Base-by-base conservation (phyloP, 2,888 invertebrate genomes). In the Pseudeuparius sepicola region DNA sequence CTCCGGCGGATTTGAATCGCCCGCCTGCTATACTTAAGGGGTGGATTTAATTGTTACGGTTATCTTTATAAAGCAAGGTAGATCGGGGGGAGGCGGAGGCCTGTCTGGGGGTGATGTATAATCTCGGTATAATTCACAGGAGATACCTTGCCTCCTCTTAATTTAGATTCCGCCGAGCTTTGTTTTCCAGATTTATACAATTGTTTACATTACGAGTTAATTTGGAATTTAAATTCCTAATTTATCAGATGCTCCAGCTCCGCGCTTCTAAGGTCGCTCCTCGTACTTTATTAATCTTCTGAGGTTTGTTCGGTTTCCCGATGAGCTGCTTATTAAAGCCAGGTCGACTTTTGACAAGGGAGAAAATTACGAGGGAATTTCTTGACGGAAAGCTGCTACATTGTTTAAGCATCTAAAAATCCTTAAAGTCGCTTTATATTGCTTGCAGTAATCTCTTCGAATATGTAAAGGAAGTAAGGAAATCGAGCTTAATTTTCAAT, bases 121-220 rank as follows among this genome's bases (percentile, higher is more conserved):
- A 61, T 60, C 59, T 56, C 46, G 45, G 53, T 52, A 57, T 58
- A 59, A 57, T 56, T 57, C 56, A 55, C 53, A 52, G 48, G 46
- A 43, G 43, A 48, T 52, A 52, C 53, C 53, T 54, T 51, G 41
- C 38, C 36, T 49, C 52, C 53, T 52, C 49, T 51, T 55, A 53
- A 57, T 55, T 57, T 54, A 51, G 54, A 54, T 55, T 54, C 53
- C 54, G 53, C 53, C 51, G 50, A 49, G 55, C 56, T 56, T 59
- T 60, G 57, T 59, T 56, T 54, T 50, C 53, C 50, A 56, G 60
- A 60, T 60, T 60, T 60, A 60, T 58, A 57, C 60, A 60, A 61
- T 60, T 61, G 61, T 61, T 61, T 60, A 60, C 60, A 59, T 58
- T 57, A 54, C 58, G 55, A 60, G 59, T 61, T 61, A 60, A 61